phyloP scores from a whole-genome alignment of 2,888 invertebrate genomes.

The Ormyrus pomaceus region DNA sequence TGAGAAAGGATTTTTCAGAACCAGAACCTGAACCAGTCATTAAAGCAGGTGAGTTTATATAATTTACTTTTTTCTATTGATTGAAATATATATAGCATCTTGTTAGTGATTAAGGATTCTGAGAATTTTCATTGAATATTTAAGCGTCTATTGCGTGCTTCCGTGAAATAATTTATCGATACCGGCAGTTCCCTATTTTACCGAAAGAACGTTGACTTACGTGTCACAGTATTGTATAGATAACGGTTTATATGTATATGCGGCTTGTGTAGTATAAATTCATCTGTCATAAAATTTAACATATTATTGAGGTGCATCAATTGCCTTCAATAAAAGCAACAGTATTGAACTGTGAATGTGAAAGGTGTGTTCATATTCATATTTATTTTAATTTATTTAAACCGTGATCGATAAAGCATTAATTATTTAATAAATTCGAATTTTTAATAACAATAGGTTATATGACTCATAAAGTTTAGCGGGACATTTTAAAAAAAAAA shows the following conservation, averaged over 20 bases:
- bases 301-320: too few species aligned
- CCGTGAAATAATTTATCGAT: constrained; percentile 21
- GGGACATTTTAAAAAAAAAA: too few species aligned
- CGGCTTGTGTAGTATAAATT: neutral
- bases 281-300: too few species aligned
- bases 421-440: too few species aligned
- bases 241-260: neutral
- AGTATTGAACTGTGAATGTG: too few species aligned
- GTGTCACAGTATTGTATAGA: neutral
- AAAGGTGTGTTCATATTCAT: too few species aligned
- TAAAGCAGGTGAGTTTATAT: constrained; percentile 67
- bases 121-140: constrained; percentile 28
- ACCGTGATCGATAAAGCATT: too few species aligned
- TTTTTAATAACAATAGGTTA: too few species aligned
- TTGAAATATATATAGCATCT: neutral
- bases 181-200: constrained; percentile 19
- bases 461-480: too few species aligned
- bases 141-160: constrained; percentile 35
- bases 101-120: constrained; percentile 14
- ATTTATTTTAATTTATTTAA: too few species aligned
- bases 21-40: constrained; percentile 82
- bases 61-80: constrained; percentile 5
- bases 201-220: constrained; percentile 27
- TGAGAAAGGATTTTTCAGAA: constrained; percentile 91
- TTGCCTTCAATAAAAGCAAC: too few species aligned